phyloP scores from a whole-genome alignment of 2,797 vertebrate species.

The Trematomus bernacchii region DNA sequence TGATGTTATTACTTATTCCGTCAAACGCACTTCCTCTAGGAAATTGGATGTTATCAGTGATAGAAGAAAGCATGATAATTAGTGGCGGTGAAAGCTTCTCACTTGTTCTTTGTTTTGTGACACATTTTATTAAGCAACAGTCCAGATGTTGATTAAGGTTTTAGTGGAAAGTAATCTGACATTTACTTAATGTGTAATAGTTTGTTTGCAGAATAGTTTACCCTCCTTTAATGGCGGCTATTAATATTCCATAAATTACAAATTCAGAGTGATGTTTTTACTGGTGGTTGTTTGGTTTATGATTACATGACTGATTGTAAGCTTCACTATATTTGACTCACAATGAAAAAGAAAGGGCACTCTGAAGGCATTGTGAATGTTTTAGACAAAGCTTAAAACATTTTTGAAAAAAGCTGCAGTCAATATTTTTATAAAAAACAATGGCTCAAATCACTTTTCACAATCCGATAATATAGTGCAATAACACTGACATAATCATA shows the following conservation, averaged over 20 bases:
- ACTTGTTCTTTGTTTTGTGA: slow-evolving; percentile 22
- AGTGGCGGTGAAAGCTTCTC: slow-evolving; percentile 7
- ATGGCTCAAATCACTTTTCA: not conserved
- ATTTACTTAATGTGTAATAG: not conserved
- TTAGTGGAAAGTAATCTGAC: slow-evolving; percentile 41
- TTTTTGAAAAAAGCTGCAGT: not conserved
- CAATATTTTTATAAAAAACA: not conserved
- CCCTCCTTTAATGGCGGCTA: slow-evolving; percentile 9
- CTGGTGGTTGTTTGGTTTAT: slow-evolving; percentile 34
- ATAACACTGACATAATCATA: not conserved
- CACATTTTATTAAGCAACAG: not conserved
- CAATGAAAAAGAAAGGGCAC: not conserved
- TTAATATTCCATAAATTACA: slow-evolving; percentile 45
- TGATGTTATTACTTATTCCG: slow-evolving; percentile 51
- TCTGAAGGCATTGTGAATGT: slow-evolving; percentile 5
- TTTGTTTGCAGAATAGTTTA: slow-evolving; percentile 43
- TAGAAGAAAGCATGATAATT: slow-evolving; percentile 51
- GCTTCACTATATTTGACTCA: slow-evolving; percentile 2
- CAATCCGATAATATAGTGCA: slow-evolving; percentile 1
- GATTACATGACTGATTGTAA: slow-evolving; percentile 14
- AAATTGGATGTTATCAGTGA: slow-evolving; percentile 61
- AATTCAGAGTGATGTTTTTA: slow-evolving; percentile 28
- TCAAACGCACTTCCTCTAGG: slow-evolving; percentile 56
- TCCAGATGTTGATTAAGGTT: slow-evolving; percentile 24
- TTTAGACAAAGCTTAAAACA: not conserved